Conservation (phyloP, 2,113 vertebrate species). For the Mandrillus leucophaeus region DNA sequence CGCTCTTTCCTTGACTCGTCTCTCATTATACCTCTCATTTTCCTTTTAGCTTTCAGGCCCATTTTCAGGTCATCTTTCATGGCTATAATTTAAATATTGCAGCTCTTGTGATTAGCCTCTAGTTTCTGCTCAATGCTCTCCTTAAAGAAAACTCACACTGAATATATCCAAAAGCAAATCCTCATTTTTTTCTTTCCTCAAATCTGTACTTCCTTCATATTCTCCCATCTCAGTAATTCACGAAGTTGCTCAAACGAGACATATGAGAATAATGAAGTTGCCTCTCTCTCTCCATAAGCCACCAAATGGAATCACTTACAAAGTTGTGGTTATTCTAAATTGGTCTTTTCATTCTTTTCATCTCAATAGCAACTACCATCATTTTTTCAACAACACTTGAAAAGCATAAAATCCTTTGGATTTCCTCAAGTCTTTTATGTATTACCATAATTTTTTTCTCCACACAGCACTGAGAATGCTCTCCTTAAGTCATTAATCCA, state of each 20-base stretch:
- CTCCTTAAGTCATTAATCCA: not conserved
- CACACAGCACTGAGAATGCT: not conserved
- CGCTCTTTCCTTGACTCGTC: rapidly evolving
- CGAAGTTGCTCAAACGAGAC: not conserved
- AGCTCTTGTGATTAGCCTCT: not conserved
- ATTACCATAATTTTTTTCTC: not conserved
- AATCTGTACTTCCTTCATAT: not conserved
- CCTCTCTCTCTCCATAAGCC: not conserved
- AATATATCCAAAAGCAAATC: not conserved
- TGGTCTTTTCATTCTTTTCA: not conserved
- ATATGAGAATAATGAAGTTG: not conserved
- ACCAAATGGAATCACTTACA: not conserved
- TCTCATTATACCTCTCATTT: not conserved
- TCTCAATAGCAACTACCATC: not conserved
- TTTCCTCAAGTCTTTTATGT: not conserved
- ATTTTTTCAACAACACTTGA: not conserved
- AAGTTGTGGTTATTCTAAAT: not conserved
- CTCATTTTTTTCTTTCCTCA: not conserved
- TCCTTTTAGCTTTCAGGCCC: not conserved
- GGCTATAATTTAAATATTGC: not conserved
- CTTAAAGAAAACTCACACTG: not conserved
- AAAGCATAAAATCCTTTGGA: not conserved
- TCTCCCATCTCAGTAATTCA: not conserved
- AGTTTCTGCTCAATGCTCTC: not conserved
- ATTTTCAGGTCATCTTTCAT: not conserved